Conservation (phyloP, 2,797 vertebrate genomes). For the Remorina albescens region DNA sequence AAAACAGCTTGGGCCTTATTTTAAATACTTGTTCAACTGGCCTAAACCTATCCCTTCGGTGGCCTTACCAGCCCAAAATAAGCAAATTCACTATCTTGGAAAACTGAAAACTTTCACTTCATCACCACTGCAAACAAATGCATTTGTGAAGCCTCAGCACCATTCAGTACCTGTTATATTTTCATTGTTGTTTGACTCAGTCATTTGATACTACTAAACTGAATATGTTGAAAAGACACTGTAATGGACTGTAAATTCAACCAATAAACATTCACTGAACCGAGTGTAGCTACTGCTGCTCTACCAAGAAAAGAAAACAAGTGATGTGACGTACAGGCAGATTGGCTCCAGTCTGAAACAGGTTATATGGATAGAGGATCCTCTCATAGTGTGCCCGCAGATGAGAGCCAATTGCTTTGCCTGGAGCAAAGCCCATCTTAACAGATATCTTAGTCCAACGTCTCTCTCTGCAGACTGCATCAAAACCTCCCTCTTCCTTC, state of each 20-base stretch:
- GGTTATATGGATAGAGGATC: slow-evolving; percentile 95
- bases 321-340: slow-evolving; percentile 85
- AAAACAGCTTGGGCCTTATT: not conserved
- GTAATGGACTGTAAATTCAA: slow-evolving; percentile 10
- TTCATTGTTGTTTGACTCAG: not conserved
- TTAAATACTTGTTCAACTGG: not conserved
- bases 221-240: not conserved
- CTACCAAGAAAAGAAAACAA: slow-evolving; percentile 19
- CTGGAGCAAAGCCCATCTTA: slow-evolving; percentile 96
- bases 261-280: slow-evolving; percentile 24
- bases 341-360: slow-evolving; percentile 94
- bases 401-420: slow-evolving; percentile 96
- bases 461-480: slow-evolving; percentile 94
- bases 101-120: not conserved
- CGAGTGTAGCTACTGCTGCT: slow-evolving; percentile 14
- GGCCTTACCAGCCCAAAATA: not conserved
- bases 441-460: slow-evolving; percentile 97
- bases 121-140: not conserved
- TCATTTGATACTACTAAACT: slow-evolving; percentile 3
- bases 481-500: slow-evolving; percentile 95
- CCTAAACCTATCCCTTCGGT: too few relatives aligned
- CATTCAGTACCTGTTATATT: not conserved
- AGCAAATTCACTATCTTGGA: not conserved
- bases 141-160: not conserved
- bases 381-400: slow-evolving; percentile 95